phyloP scores from a whole-genome alignment of 2,888 invertebrate genomes.

The Papilio gigon region DNA sequence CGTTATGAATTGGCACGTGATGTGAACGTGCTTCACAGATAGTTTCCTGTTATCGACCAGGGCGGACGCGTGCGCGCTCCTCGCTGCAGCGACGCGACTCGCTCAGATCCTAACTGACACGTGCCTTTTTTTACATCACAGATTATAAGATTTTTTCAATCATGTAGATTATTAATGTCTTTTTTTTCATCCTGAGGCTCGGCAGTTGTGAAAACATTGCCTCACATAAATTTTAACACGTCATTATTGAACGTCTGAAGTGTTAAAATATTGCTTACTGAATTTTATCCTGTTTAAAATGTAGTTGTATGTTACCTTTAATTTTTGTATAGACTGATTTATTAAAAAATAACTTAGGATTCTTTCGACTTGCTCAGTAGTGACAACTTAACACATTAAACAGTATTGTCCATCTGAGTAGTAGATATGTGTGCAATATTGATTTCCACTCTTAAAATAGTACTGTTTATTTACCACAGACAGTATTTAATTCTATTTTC shows the following conservation, averaged over 20 bases:
- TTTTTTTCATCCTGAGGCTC: background rate
- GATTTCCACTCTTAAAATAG: too few relatives aligned
- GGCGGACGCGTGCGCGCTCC: conserved; percentile 48
- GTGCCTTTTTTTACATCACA: conserved; percentile 55
- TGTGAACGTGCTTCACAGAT: conserved; percentile 44
- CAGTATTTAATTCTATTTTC: too few relatives aligned
- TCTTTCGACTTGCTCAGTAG: too few relatives aligned
- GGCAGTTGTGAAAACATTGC: background rate
- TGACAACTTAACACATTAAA: too few relatives aligned
- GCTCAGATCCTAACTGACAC: conserved; percentile 61
- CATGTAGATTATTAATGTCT: background rate
- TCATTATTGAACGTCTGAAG: background rate
- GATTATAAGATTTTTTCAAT: background rate
- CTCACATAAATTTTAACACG: background rate
- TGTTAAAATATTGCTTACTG: background rate
- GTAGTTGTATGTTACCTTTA: too few relatives aligned
- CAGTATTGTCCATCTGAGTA: too few relatives aligned
- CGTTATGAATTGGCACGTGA: conserved; percentile 23
- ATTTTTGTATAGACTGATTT: too few relatives aligned
- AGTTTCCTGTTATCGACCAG: conserved; percentile 47
- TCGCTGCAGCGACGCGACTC: conserved; percentile 41
- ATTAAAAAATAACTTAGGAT: too few relatives aligned
- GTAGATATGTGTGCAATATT: too few relatives aligned
- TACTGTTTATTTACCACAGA: too few relatives aligned
- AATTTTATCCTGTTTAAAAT: too few relatives aligned